phyloP scores from a whole-genome alignment of 2,113 vertebrate genomes.

The Pluvianellus socialis region DNA sequence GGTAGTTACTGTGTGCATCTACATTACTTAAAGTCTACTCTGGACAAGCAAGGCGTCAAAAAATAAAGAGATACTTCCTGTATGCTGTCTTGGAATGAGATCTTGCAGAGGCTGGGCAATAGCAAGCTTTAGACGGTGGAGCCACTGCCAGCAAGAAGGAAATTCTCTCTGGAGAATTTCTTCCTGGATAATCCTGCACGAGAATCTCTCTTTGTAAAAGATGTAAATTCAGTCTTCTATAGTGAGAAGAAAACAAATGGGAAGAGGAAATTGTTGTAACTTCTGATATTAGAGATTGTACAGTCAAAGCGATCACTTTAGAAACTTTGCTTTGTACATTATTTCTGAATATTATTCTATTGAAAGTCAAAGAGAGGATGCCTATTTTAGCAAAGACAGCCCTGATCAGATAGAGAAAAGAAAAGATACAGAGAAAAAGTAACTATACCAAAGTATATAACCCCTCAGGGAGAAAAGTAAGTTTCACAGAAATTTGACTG shows the following conservation, averaged over 20 bases:
- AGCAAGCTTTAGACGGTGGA: neutral
- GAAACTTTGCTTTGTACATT: neutral
- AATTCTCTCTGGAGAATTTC: neutral
- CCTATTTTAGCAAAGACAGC: neutral
- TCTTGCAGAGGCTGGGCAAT: neutral
- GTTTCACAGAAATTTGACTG: neutral
- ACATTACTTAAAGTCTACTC: neutral
- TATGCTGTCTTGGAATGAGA: neutral
- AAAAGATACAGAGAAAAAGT: neutral
- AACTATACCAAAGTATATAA: neutral
- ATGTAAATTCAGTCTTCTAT: neutral
- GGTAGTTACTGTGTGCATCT: neutral
- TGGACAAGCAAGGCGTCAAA: neutral
- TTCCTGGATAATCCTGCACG: neutral
- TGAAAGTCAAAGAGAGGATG: neutral
- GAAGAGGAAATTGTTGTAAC: neutral
- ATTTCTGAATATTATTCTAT: neutral
- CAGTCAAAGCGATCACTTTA: accelerated
- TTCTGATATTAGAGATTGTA: neutral
- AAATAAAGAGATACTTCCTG: neutral
- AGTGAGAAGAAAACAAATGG: neutral
- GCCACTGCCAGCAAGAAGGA: neutral
- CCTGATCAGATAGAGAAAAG: neutral
- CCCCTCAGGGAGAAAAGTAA: neutral
- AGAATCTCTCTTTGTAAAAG: neutral